Conservation (phyloP, 2,797 vertebrate species). For the Platalea minor region DNA sequence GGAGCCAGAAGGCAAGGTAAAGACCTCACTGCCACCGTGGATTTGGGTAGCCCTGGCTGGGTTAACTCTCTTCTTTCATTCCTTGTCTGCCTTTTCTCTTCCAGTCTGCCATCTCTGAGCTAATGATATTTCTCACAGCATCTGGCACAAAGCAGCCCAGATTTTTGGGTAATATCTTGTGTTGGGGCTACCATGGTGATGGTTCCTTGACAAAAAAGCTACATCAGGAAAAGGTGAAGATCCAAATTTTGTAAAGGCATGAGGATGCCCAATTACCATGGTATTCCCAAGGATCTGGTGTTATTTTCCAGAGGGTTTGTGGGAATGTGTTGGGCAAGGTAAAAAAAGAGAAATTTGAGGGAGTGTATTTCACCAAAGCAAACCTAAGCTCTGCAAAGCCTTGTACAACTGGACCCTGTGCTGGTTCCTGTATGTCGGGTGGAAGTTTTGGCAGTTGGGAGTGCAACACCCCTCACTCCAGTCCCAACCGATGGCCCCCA, state of each 20-base stretch:
- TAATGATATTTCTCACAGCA: neutral
- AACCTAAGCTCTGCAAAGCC: neutral
- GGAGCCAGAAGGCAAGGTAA: neutral
- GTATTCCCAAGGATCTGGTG: neutral
- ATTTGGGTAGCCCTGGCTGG: neutral
- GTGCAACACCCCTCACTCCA: accelerated
- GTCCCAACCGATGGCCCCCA: accelerated
- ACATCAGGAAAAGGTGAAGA: neutral
- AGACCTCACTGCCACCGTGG: neutral
- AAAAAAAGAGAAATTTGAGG: neutral
- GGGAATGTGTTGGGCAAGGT: neutral
- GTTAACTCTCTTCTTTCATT: neutral
- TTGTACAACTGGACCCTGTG: neutral
- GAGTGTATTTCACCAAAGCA: neutral
- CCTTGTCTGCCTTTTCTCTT: neutral
- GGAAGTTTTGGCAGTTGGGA: neutral
- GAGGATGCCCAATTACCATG: neutral
- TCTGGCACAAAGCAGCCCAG: neutral
- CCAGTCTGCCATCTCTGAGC: neutral
- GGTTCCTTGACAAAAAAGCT: neutral
- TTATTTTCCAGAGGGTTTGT: neutral
- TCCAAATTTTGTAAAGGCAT: neutral
- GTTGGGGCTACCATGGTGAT: neutral
- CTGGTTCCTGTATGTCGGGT: neutral
- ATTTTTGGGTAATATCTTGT: neutral